These are phyloP conservation scores for Andrena trimmerana DNA, from an alignment of 2,888 invertebrate genomes.

Conservation along the genomic window DNA sequence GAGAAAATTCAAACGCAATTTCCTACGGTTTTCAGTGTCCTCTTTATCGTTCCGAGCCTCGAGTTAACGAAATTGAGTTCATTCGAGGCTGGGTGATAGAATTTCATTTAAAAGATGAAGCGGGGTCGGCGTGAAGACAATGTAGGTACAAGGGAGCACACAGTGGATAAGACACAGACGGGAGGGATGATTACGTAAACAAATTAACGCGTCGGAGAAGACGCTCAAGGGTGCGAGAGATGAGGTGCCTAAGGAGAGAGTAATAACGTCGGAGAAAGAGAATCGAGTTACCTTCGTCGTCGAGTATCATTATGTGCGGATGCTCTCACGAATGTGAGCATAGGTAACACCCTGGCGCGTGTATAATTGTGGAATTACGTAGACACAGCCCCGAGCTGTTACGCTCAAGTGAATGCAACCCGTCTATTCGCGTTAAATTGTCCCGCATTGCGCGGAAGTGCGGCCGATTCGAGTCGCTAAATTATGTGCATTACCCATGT, in stretches of 20 bases:
- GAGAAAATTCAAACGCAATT: slow-evolving; percentile 14
- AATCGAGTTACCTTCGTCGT: slow-evolving; percentile 32
- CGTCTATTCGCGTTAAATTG: slow-evolving; percentile 41
- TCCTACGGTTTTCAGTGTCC: slow-evolving; percentile 39
- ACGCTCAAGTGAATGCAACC: slow-evolving; percentile 21
- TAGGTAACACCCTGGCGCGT: slow-evolving; percentile 32
- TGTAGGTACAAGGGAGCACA: slow-evolving; percentile 14
- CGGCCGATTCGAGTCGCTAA: slow-evolving; percentile 28
- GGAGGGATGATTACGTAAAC: slow-evolving; percentile 71
- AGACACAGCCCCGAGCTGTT: slow-evolving; percentile 39
- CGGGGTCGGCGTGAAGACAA: slow-evolving; percentile 25
- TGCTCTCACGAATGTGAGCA: slow-evolving; percentile 12
- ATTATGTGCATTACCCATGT: slow-evolving; percentile 17
- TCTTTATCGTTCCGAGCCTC: slow-evolving; percentile 31
- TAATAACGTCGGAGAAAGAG: slow-evolving; percentile 12
- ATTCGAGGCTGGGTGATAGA: slow-evolving; percentile 31
- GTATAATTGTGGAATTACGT: slow-evolving; percentile 67
- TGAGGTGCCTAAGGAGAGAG: slow-evolving; percentile 11
- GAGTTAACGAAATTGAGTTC: slow-evolving; percentile 61
- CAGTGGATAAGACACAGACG: slow-evolving; percentile 37
- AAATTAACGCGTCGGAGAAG: slow-evolving; percentile 69
- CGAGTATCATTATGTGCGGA: slow-evolving; percentile 24
- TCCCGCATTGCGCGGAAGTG: slow-evolving; percentile 6
- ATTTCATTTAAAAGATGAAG: slow-evolving; percentile 26
- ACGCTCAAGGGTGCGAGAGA: slow-evolving; percentile 11